These are phyloP conservation scores for Busseola fusca DNA, from an alignment of 2,888 invertebrate genomes.

Conservation along the genomic window DNA sequence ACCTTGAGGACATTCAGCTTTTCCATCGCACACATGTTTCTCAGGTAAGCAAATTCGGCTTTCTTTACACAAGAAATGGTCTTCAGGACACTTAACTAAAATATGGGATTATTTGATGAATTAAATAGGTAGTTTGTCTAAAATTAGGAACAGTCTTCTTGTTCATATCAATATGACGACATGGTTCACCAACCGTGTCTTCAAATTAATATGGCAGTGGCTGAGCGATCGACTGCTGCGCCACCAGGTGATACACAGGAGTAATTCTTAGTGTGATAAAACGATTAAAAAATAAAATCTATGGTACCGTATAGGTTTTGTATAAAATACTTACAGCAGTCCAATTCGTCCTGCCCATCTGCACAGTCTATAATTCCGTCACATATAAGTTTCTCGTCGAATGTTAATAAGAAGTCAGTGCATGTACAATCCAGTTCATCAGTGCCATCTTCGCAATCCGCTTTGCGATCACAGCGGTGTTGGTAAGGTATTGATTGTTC, in stretches of 20 bases:
- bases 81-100: constrained; percentile 88
- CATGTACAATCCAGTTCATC: constrained; percentile 94
- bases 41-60: constrained; percentile 91
- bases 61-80: constrained; percentile 90
- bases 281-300: too few relatives aligned
- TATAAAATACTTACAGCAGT: constrained; percentile 90
- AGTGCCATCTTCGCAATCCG: constrained; percentile 95
- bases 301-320: not conserved
- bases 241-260: too few relatives aligned
- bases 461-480: constrained; percentile 91
- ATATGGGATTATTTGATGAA: constrained; percentile 34
- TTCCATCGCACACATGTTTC: constrained; percentile 90
- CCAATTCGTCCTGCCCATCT: constrained; percentile 92
- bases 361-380: constrained; percentile 93
- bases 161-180: not conserved
- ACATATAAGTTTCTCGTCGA: constrained; percentile 90
- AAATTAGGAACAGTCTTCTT: not conserved
- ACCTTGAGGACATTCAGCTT: constrained; percentile 90
- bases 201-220: too few relatives aligned
- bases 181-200: too few relatives aligned
- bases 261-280: too few relatives aligned
- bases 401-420: constrained; percentile 90
- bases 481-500: constrained; percentile 89
- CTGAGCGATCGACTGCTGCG: too few relatives aligned
- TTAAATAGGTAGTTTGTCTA: not conserved